Base-by-base conservation (phyloP, 1,140 invertebrate genomes). In the Phymorhynchus buccinoides region DNA sequence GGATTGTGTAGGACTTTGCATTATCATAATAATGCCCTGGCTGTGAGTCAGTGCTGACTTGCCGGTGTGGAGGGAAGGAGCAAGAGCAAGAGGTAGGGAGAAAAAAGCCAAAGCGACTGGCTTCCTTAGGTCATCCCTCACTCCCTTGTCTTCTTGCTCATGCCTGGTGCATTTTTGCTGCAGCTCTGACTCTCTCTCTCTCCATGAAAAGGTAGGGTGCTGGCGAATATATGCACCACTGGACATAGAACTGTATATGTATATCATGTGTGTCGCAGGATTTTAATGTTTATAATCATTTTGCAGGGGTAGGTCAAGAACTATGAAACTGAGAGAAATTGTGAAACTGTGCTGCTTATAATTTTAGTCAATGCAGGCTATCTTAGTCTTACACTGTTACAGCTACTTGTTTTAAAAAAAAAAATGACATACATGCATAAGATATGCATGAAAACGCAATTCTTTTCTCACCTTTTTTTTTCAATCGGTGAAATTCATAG, bases 1-100 rank as follows among this genome's bases (percentile, higher is more conserved):
- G 77, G 42, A 48, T 41, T 35, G 77, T 16, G n/a, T n/a, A n/a
- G n/a, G n/a, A 27, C 30, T 18, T 42, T 52, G 44, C n/a, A 83
- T 83, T 83, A 83, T 83, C 41, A 83, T 83, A 83, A 83, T 71
- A 39, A 18, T 41, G 66, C 4, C 30, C 39, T 41, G 81, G 81
- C 62, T 71, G 81, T 83, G 81, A 83, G 81, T 83, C 81, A 83
- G 81, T 37, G 2, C 44, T 44, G 73, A 75, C 35, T 75, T 35
- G 32, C 32, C 35, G 39, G 37, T 22, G 37, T 22, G 27, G 14
- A 16, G 35, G 14, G 42, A 22, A 27, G n/a, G n/a, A n/a, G n/a
- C n/a, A n/a, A n/a, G n/a, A n/a, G n/a, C n/a, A n/a, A n/a, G n/a
- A n/a, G n/a, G n/a, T n/a, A n/a, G n/a, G n/a, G n/a, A n/a, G n/a